These are phyloP conservation scores for Cygnus buccinator DNA, from an alignment of 2,113 vertebrate genomes.

Conservation along the genomic window DNA sequence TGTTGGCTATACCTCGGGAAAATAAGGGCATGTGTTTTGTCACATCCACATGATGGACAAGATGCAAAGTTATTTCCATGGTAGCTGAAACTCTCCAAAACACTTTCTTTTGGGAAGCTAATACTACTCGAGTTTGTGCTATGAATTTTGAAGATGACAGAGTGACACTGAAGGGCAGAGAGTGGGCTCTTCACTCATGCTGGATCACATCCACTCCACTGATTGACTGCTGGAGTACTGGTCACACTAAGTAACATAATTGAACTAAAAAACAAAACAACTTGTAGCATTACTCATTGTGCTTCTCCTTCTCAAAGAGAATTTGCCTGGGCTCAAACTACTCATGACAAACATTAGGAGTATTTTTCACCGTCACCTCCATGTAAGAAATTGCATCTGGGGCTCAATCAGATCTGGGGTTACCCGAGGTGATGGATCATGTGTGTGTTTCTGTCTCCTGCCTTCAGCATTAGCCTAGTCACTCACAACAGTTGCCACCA, in stretches of 20 bases:
- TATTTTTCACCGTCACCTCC: neutral
- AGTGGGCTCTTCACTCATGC: neutral
- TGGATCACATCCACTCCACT: neutral
- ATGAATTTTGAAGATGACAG: neutral
- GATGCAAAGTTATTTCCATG: conserved; percentile 20
- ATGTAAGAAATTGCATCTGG: neutral
- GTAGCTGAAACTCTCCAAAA: conserved; percentile 25
- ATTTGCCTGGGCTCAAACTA: neutral
- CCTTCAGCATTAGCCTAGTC: neutral
- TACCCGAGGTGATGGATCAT: neutral
- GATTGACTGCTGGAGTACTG: neutral
- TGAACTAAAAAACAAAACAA: neutral
- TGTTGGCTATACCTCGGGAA: conserved; percentile 53
- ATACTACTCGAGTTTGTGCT: neutral
- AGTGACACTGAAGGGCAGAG: conserved; percentile 16
- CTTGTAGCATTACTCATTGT: neutral
- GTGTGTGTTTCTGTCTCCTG: conserved; percentile 35
- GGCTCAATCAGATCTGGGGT: neutral
- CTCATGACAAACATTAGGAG: neutral
- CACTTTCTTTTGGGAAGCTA: neutral
- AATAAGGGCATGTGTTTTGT: conserved; percentile 49
- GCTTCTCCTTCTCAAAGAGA: neutral
- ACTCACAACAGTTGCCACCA: neutral
- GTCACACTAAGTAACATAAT: neutral
- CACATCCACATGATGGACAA: conserved; percentile 51